Evolutionary conservation across 2,113 vertebrate species (phyloP).

Genomic region (Anseranas semipalmata): DNA sequence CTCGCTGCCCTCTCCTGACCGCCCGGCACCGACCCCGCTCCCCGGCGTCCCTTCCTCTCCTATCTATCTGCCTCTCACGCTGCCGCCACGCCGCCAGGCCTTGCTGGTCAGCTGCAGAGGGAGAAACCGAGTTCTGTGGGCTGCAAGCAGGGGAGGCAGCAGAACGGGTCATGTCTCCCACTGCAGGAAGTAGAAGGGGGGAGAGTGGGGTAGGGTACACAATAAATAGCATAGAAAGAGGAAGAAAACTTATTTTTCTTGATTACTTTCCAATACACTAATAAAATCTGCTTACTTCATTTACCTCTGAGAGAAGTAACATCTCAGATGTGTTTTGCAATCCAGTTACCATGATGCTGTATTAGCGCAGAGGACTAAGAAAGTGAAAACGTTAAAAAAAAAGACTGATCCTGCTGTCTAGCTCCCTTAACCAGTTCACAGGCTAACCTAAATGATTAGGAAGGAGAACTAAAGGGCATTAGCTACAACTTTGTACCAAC

Average conservation of each 20-base stretch:
- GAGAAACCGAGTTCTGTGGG: neutral
- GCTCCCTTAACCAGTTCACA: neutral
- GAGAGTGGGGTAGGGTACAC: neutral
- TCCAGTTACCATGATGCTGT: neutral
- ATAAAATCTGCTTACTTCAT: neutral
- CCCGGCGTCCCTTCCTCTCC: neutral
- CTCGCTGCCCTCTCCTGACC: rapidly evolving
- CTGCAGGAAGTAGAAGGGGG: neutral
- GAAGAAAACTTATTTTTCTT: neutral
- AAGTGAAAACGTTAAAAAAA: neutral
- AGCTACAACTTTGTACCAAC: neutral
- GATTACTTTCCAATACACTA: neutral
- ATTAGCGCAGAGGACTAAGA: neutral
- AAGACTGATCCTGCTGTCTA: neutral
- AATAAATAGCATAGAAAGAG: neutral
- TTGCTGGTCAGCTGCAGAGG: neutral
- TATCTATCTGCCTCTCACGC: neutral
- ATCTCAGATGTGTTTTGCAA: neutral
- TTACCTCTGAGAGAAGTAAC: neutral
- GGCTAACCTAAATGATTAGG: neutral
- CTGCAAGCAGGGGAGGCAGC: neutral
- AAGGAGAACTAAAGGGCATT: neutral
- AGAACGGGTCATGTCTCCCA: rapidly evolving
- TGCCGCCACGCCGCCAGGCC: neutral
- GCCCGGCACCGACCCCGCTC: neutral